Evolutionary conservation across 2,888 invertebrate species (phyloP), one percentile per base, ranked within the genome.

Genomic region (Campoplex nolae): DNA sequence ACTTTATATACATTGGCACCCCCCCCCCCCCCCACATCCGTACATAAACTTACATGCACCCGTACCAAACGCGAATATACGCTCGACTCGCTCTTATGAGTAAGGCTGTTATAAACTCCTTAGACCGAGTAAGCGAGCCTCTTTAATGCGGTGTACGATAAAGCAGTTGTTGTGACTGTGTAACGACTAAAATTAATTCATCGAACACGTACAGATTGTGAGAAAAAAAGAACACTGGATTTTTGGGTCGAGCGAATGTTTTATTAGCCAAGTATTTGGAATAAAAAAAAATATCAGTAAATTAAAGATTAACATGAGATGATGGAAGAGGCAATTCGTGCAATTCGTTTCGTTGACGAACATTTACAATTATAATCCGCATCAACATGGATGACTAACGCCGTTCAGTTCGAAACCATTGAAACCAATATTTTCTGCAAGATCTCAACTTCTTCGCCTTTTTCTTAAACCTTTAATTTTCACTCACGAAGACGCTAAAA

Each of bases 61-160:
- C 70, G 56, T 56, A 68, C 62, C 65, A 38, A 45, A 58, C 56
- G 54, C 71, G 48, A 62, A 56, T 78, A 42, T 28, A 56, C 48
- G 51, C 18, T 38, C 9, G 62, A 32, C 73, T 78, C 70, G 48
- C 58, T 68, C 74, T 75, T 75, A 80, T 54, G 70, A 75, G 80
- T 80, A 76, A 84, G 65, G 80, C 75, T 42, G 75, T 68, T 76
- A 76, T 84, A 84, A 76, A 84, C 51, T 71, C 71, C 68, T 18
- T 23, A 35, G 38, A 23, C 56, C 16, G 79, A 70, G 13, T 67
- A 58, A 84, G 68, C 79, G 45, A 76, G 65, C 6, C 42, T 70
- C 81, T 62, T 45, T 56, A 79, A 87, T 73, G 42, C 42, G 67
- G 51, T 82, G 78, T 70, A 79, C 54, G 73, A 58, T 81, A 42